phyloP scores from a whole-genome alignment of 2,888 invertebrate genomes.

The Mythimna albipuncta region DNA sequence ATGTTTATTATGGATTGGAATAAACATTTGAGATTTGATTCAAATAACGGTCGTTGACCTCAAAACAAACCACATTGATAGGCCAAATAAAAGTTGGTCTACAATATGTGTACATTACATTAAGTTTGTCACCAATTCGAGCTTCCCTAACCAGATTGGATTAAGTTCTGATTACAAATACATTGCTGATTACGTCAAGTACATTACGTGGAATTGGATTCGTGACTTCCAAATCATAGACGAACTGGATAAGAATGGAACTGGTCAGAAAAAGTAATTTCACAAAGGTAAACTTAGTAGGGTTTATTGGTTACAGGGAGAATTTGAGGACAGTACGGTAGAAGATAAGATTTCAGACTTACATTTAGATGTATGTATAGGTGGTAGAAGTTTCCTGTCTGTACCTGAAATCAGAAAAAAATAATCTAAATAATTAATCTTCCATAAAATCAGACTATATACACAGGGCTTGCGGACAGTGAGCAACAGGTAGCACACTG shows the following conservation, averaged over 20 bases:
- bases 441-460: not conserved
- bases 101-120: constrained; percentile 4
- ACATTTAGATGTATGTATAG: constrained; percentile 7
- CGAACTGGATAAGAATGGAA: not conserved
- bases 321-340: not conserved
- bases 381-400: not conserved
- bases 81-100: not conserved
- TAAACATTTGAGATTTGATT: no score
- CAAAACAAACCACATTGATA: not conserved
- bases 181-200: constrained; percentile 25
- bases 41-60: no score
- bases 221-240: constrained; percentile 16
- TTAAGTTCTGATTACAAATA: constrained; percentile 33
- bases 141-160: constrained; percentile 12
- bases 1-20: no score
- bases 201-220: constrained; percentile 39
- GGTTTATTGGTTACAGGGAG: not conserved
- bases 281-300: constrained; percentile 2
- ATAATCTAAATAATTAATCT: not conserved
- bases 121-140: constrained; percentile 1
- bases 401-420: constrained; percentile 32
- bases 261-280: constrained; percentile 22
- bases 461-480: no score
- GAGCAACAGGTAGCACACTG: no score
- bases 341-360: constrained; percentile 18